Evolutionary conservation across 2,888 invertebrate genomes (phyloP).

Genomic region (Alentia gelatinosa): DNA sequence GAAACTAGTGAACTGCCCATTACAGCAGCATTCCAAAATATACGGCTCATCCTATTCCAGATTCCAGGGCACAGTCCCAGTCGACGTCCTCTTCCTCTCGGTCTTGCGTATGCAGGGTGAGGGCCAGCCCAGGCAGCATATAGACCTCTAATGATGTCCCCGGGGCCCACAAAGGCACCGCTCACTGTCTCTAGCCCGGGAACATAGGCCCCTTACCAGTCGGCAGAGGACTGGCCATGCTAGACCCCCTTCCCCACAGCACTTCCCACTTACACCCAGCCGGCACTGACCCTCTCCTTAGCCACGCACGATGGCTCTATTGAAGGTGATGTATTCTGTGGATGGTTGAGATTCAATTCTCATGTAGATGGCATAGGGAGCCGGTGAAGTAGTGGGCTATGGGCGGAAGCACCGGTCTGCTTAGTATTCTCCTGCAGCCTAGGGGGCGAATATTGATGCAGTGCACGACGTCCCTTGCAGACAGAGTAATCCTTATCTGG

Average conservation of each 20-base stretch:
- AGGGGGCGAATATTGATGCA: too few relatives aligned
- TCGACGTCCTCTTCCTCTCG: background rate
- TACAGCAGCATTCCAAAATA: too few relatives aligned
- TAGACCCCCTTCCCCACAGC: background rate
- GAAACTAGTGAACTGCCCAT: too few relatives aligned
- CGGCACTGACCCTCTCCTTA: background rate
- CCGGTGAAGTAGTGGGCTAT: too few relatives aligned
- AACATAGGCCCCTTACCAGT: background rate
- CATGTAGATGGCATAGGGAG: too few relatives aligned
- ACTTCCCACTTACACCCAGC: background rate
- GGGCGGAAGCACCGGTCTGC: too few relatives aligned
- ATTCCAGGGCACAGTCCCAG: background rate
- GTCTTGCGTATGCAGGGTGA: background rate
- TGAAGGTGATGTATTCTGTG: background rate
- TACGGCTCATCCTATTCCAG: too few relatives aligned
- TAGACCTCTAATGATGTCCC: conserved; percentile 1
- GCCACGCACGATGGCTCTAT: background rate
- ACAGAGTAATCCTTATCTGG: too few relatives aligned
- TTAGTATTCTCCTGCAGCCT: too few relatives aligned
- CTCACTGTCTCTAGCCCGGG: background rate
- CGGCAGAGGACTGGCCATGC: background rate
- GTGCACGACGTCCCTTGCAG: too few relatives aligned
- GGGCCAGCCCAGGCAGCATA: background rate
- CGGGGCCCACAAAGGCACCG: background rate
- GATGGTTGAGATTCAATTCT: background rate